These are phyloP conservation scores for Anarhynchus alexandrinus DNA, from an alignment of 2,113 vertebrate genomes.

Conservation along the genomic window DNA sequence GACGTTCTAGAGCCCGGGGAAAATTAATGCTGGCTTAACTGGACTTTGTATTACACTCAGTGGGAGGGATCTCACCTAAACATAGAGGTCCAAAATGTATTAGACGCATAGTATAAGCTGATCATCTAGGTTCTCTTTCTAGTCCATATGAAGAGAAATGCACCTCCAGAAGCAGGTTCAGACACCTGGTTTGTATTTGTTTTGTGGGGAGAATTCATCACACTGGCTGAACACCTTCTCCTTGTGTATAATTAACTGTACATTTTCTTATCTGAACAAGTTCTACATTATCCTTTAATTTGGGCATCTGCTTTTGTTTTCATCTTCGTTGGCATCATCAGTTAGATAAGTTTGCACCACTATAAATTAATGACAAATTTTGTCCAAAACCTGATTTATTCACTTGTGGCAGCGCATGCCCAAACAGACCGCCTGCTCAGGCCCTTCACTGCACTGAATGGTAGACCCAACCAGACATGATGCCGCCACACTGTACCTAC, in stretches of 20 bases:
- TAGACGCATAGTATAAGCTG: not conserved
- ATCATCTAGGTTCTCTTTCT: not conserved
- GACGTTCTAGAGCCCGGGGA: not conserved
- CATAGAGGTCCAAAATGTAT: not conserved
- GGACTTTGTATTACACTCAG: not conserved
- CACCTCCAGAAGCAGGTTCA: not conserved
- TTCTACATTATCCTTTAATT: not conserved
- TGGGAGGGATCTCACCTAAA: not conserved
- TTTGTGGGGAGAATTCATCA: not conserved
- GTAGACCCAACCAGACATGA: not conserved
- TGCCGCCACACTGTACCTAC: not conserved
- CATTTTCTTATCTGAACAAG: not conserved
- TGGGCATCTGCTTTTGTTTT: not conserved
- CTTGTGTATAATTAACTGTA: not conserved
- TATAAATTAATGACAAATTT: not conserved
- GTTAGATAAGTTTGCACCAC: not conserved
- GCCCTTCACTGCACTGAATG: not conserved
- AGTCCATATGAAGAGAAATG: not conserved
- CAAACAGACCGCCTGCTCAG: not conserved
- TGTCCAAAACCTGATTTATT: not conserved
- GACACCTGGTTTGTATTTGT: not conserved
- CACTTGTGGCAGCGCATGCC: rapidly evolving
- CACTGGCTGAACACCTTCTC: not conserved
- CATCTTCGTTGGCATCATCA: not conserved
- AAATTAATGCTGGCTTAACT: not conserved